Evolutionary conservation across 2,113 vertebrate species (phyloP), one percentile per base, ranked within the genome.

Genomic region (Rhinoderma darwinii): DNA sequence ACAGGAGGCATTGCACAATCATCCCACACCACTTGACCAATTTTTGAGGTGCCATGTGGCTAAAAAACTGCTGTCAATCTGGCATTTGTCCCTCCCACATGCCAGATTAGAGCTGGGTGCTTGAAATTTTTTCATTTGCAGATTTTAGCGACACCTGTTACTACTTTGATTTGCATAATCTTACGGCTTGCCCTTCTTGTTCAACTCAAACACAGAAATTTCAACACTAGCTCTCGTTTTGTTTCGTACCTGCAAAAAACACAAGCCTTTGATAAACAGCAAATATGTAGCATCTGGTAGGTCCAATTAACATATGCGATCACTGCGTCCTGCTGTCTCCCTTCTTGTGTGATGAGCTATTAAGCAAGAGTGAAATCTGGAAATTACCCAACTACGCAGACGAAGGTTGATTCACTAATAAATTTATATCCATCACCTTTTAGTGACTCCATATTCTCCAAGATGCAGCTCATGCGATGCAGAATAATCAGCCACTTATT

Each of bases 401-500:
- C 37, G 44, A 84, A 61, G 54, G 83, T 84, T 59, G 47, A 76
- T 76, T 84, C 70, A 43, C 72, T 84, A 61, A 75, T 84, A 84
- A 84, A 73, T 84, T n/a, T 59, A 51, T 75, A 84, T 30, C 83
- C 83, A 84, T 76, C 83, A 59, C 72, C 83, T 44, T 76, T 76
- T 73, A 84, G 70, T 39, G 59, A 72, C 75, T 86, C 74, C 61
- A 72, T 80, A 80, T 72, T 61, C 79, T 66, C 68, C 59, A 25
- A 39, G 56, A 78, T 56, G 74, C 74, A 37, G 75, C 41, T 80
- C 75, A 54, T 50, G 61, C 59, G 32, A 63, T 80, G 56, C 84
- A 63, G 77, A 74, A 86, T 81, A 81, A 81, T 61, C 77, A 86
- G 77, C 77, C 41, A 74, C 85, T 82, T 86, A 70, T 72, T 79